Evolutionary conservation across 2,888 invertebrate genomes (phyloP), one percentile per base, ranked within the genome.

Genomic region (Polietes domitor): DNA sequence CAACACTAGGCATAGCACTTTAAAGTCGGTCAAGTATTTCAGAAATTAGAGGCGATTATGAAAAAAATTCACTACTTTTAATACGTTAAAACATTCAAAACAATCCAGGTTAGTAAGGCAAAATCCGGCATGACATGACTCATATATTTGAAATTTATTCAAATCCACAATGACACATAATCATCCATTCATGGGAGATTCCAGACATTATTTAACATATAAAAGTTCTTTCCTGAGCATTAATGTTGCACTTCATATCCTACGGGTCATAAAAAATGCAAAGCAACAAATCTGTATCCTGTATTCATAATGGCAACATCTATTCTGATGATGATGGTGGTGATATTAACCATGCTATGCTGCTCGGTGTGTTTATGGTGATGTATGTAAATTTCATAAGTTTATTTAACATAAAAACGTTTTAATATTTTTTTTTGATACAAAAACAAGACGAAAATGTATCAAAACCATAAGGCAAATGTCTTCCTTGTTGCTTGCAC

Each of bases 401-500:
- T 68, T 68, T 24, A 15, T 43, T 43, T 24, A 21, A 32, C 65
- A 41, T 24, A 68, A 68, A 41, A 37, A 65, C n/a, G 41, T 68
- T 68, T 68, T 43, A 61, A 68, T 43, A 68, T n/a, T 15, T 32
- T 37, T 32, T n/a, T 6, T 6, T 63, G 26, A 63, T 17, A 32
- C 9, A 32, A 37, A n/a, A 37, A 32, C 17, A 32, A 37, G 41
- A 17, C 6, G 21, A 41, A 1, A 37, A 7, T 9, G 17, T 32
- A 63, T 32, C 65, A 32, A 61, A 61, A n/a, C 19, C 41, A 68
- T 43, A 68, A 68, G 43, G 41, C n/a, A n/a, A n/a, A 43, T 43
- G 21, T 24, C 24, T 37, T 41, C 21, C 9, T 65, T 21, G 19
- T 50, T 50, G 17, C 26, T 47, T 15, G 26, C 58, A 58, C 26